Base-by-base conservation (phyloP, 2,888 invertebrate genomes). In the Sarcophaga variegata region DNA sequence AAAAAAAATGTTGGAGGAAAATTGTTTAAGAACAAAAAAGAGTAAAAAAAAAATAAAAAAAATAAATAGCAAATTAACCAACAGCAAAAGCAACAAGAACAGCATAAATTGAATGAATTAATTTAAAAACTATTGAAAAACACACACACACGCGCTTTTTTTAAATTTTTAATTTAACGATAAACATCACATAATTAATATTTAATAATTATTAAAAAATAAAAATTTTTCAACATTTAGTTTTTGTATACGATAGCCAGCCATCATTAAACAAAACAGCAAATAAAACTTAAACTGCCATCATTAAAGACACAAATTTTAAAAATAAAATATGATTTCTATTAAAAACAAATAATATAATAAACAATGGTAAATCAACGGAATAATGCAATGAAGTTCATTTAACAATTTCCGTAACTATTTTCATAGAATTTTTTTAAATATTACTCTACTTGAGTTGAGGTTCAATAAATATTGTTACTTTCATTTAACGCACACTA, bases 161-260 rank as follows among this genome's bases (percentile, higher is more conserved):
- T 82, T 79, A 75, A 85, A 83, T 83, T 74, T 81, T 81, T 66
- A 80, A 83, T 81, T 78, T 70, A 87, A 85, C 74, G 45, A 83
- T 74, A 81, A 85, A 83, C 83, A 74, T 74, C 82, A 77, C 62
- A 77, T 82, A 82, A 86, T 84, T 86, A 88, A 82, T 84, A 84
- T 80, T 75, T 78, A 74, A 83, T 78, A 78, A 67, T 66, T 72
- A 64, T 27, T 66, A 49, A 14, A 47, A 72, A 64, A 27, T 62
- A 67, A 59, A 67, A 10, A 37, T 37, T 22, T 22, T 22, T 22
- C 22, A 22, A 22, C 8, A 37, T 37, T 37, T 37, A 37, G 8
- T 37, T 37, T 37, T 37, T 37, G 37, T 37, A 2, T 37, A 37
- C 37, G 10, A 37, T 37, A 37, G 37, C 37, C 37, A 37, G 10